phyloP scores from a whole-genome alignment of 2,113 vertebrate genomes.

The Rhinichthys klamathensis region DNA sequence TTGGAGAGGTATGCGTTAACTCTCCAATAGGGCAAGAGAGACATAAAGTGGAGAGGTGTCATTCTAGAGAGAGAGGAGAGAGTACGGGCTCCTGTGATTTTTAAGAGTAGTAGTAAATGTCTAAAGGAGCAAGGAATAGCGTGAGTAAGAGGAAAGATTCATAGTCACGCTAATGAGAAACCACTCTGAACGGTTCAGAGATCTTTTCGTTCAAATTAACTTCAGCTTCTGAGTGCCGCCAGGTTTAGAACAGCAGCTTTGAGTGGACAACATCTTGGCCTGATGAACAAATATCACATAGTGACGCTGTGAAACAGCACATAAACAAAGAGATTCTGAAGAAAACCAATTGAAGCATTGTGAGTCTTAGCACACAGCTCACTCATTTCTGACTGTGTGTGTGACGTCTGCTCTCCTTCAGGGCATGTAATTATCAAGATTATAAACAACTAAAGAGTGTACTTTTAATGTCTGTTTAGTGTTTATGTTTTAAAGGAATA shows the following conservation, averaged over 20 bases:
- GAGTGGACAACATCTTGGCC: not conserved
- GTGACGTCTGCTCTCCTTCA: slow-evolving; percentile 13
- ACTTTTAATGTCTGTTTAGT: not conserved
- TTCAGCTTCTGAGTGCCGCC: not conserved
- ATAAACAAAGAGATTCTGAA: not conserved
- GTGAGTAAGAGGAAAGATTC: slow-evolving; percentile 8
- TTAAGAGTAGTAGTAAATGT: slow-evolving; percentile 11
- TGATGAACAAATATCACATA: slow-evolving; percentile 7
- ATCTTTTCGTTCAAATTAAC: slow-evolving; percentile 18
- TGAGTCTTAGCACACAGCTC: slow-evolving; percentile 16
- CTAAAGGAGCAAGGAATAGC: not conserved
- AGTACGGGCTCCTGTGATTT: not conserved
- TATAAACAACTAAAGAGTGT: slow-evolving; percentile 24
- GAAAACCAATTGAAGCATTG: not conserved
- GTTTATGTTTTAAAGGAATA: slow-evolving; percentile 24
- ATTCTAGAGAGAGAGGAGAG: slow-evolving; percentile 12
- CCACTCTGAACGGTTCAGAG: slow-evolving; percentile 6
- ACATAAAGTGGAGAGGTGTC: slow-evolving; percentile 24
- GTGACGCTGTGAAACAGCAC: not conserved
- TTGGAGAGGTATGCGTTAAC: slow-evolving; percentile 40
- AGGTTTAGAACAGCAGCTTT: slow-evolving; percentile 3
- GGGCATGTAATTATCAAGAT: slow-evolving; percentile 37
- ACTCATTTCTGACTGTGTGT: slow-evolving; percentile 23
- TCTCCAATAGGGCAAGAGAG: slow-evolving; percentile 20
- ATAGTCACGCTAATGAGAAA: not conserved